Base-by-base conservation (phyloP, 1,140 invertebrate species). In the Macrobrachium nipponense region DNA sequence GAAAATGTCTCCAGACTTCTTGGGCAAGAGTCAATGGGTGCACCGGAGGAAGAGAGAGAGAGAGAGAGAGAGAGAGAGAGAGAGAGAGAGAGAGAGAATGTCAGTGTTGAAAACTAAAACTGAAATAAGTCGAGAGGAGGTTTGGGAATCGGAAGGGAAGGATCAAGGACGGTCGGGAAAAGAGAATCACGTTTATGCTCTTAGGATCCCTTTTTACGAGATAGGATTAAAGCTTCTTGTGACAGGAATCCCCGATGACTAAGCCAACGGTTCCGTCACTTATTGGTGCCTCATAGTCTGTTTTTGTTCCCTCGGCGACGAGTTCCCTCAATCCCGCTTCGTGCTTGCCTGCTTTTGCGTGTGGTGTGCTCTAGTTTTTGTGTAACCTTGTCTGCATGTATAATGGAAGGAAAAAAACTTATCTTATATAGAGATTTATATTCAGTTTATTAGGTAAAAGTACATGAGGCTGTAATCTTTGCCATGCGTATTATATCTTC, bases 151-250 rank as follows among this genome's bases (percentile, higher is more conserved):
- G 78, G 36, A 20, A 66, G 44, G 60, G 58, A 59, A 66, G 61
- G 78, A 44, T 80, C 60, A 62, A 17, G 17, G 20, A 62, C 23
- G 5, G 78, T n/a, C 17, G 60, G 20, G 78, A 62, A 62, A 51
- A 80, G 61, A 17, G 78, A 80, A 80, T 80, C 60, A 80, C 60
- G 78, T 64, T 64, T 62, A 80, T 66, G 78, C 36, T 66, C 51
- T 11, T 66, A 44, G 78, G 78, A 80, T 51, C 62, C 60, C 18
- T 62, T 79, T 79, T 80, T 80, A 80, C 59, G 78, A 80, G 61
- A 68, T 44, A 44, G 78, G 78, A 80, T 80, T 80, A 80, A 66
- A 80, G 78, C 43, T 36, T 36, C 20, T 36, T 80, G 78, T 44
- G 78, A 80, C 78, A 62, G 77, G 77, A 79, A 62, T 15, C 75